Evolutionary conservation across 2,113 vertebrate genomes (phyloP).

Genomic region (Etheostoma cragini): DNA sequence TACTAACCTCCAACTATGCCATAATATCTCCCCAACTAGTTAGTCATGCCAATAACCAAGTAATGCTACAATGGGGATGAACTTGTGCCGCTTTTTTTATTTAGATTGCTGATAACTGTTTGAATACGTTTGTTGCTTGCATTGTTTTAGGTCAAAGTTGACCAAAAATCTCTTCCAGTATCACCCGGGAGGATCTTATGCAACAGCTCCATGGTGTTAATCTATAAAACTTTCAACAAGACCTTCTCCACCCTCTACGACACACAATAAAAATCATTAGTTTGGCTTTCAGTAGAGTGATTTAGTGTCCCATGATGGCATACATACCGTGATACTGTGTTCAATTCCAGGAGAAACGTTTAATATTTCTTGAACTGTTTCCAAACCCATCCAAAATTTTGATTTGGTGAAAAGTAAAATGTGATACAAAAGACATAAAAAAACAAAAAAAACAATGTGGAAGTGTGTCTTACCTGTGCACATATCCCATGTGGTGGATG

Average conservation of each 20-base stretch:
- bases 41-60: not conserved
- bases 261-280: not conserved
- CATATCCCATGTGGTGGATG: conserved; percentile 98
- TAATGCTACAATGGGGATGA: not conserved
- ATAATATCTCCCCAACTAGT: not conserved
- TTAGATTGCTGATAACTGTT: not conserved
- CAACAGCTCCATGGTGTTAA: not conserved
- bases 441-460: too few relatives aligned
- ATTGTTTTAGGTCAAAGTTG: not conserved
- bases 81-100: not conserved
- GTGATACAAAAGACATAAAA: not conserved
- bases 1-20: not conserved
- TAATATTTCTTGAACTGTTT: not conserved
- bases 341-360: not conserved
- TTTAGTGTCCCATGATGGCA: not conserved
- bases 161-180: not conserved
- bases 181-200: not conserved
- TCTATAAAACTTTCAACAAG: not conserved
- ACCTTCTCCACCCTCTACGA: not conserved
- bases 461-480: conserved; percentile 89
- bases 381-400: not conserved
- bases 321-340: not conserved
- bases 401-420: not conserved
- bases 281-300: not conserved
- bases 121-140: not conserved